Conservation (phyloP, 2,888 invertebrate genomes). For the Meloe dianella region DNA sequence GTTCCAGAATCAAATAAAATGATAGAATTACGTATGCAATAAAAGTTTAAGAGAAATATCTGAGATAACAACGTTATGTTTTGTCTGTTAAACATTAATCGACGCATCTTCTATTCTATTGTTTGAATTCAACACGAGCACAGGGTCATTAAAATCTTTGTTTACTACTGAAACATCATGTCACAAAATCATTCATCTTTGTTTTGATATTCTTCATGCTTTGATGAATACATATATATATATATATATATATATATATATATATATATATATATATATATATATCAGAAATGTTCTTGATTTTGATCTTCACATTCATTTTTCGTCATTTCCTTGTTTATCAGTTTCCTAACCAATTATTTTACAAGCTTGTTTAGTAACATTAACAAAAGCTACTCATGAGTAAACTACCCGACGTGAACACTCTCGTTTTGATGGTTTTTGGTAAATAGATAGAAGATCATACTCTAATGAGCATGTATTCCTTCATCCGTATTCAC, state of each 20-base stretch:
- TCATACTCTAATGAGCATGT: no score
- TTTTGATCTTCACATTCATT: neutral
- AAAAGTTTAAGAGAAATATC: constrained; percentile 28
- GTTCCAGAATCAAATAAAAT: constrained; percentile 21
- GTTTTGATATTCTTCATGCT: neutral
- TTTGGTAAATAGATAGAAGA: no score
- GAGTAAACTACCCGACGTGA: no score
- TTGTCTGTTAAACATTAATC: constrained; percentile 30
- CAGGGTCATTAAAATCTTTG: constrained; percentile 27
- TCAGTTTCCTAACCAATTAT: neutral
- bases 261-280: no score
- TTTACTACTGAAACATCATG: neutral
- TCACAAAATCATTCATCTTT: neutral
- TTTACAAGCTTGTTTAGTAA: neutral
- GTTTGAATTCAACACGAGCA: constrained; percentile 26
- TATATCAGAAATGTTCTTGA: neutral
- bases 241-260: no score
- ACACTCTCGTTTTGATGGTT: no score
- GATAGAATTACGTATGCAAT: constrained; percentile 16
- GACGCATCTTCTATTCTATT: constrained; percentile 25
- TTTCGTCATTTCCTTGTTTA: neutral
- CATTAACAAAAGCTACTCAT: neutral
- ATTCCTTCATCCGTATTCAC: no score
- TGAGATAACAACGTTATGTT: constrained; percentile 24
- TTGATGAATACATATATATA: neutral